Evolutionary conservation across 2,113 vertebrate genomes (phyloP).

Genomic region (Tetrax tetrax): DNA sequence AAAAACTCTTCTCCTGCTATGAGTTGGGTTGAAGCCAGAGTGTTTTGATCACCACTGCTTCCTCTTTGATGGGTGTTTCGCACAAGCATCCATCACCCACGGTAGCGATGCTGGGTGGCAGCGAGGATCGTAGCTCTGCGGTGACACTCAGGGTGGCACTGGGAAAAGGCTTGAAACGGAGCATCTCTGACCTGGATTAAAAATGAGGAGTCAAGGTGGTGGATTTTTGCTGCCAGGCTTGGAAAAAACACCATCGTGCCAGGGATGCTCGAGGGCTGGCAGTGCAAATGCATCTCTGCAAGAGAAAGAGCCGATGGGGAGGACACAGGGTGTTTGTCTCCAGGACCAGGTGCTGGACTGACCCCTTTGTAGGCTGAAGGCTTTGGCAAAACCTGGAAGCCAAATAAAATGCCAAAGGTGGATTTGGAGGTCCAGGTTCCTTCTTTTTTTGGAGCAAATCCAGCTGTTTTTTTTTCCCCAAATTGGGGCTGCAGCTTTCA

Average conservation of each 20-base stretch:
- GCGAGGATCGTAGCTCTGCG: neutral
- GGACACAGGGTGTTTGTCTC: neutral
- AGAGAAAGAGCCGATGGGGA: neutral
- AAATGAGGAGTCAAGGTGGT: neutral
- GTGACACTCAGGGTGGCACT: accelerated
- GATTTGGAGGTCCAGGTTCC: neutral
- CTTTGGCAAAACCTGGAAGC: neutral
- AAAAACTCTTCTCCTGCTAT: neutral
- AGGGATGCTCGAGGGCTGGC: neutral
- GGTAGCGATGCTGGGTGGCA: neutral
- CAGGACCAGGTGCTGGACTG: neutral
- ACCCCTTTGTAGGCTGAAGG: neutral
- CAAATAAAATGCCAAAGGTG: neutral
- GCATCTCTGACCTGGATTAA: neutral
- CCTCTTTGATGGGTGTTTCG: accelerated
- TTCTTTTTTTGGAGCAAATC: neutral
- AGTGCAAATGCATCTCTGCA: neutral
- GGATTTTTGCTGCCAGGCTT: neutral
- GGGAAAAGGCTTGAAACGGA: neutral
- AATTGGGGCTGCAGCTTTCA: neutral
- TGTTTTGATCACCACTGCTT: accelerated
- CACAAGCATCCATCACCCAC: accelerated
- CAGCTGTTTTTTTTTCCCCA: too few relatives aligned
- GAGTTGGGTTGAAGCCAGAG: neutral
- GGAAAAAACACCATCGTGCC: accelerated